Percentiles rank a stretch among this genome's conserved stretches.
Conservation (phyloP, 2,888 invertebrate genomes). For the Phengaris alcon region DNA sequence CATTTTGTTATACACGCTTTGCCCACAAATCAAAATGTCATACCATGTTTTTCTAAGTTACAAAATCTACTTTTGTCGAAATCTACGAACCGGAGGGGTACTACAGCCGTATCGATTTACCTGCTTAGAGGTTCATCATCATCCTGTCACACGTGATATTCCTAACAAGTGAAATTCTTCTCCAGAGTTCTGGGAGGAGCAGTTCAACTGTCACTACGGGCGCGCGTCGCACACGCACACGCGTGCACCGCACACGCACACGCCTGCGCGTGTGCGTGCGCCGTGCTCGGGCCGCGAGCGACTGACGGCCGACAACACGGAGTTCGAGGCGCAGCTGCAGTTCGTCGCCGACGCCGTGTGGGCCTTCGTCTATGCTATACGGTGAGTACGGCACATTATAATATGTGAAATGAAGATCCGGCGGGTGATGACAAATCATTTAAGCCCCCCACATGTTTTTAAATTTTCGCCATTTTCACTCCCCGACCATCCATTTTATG, state of each 20-base stretch:
- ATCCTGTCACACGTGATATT: background rate
- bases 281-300: slow-evolving; percentile 88
- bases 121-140: background rate
- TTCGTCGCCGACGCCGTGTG: slow-evolving; percentile 97
- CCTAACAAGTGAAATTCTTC: background rate
- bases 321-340: slow-evolving; percentile 95
- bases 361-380: slow-evolving; percentile 94
- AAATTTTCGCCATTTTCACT: no score
- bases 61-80: no score
- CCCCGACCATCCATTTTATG: no score
- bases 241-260: slow-evolving; percentile 79
- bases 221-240: slow-evolving; percentile 84
- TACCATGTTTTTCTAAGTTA: no score
- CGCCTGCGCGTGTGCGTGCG: slow-evolving; percentile 18
- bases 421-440: no score
- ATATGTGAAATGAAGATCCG: no score
- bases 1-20: no score
- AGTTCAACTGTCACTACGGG: slow-evolving; percentile 92
- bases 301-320: slow-evolving; percentile 86
- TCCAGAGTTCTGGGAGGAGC: slow-evolving; percentile 96
- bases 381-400: slow-evolving; percentile 65
- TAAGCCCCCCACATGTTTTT: no score
- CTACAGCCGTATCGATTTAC: background rate
- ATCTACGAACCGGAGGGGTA: no score
- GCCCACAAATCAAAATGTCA: no score